phyloP scores from a whole-genome alignment of 2,797 vertebrate species.

The Labeo calbasu region DNA sequence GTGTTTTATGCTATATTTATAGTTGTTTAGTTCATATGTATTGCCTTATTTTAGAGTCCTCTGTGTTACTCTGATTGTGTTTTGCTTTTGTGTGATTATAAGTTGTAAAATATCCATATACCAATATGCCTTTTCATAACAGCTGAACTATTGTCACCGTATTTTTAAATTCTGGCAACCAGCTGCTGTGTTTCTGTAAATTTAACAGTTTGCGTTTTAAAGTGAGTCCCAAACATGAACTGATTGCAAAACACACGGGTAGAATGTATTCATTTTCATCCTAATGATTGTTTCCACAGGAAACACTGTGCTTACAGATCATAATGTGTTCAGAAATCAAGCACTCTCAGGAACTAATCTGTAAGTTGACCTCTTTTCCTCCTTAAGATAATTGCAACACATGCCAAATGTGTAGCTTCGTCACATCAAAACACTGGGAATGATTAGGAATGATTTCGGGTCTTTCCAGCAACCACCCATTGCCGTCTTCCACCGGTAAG shows the following conservation, averaged over 20 bases:
- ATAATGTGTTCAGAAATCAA: conserved; percentile 7
- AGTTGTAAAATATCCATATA: not conserved
- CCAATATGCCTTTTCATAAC: not conserved
- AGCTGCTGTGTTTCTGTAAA: not conserved
- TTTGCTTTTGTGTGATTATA: not conserved
- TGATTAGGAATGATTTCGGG: not conserved
- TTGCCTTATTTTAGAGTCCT: not conserved
- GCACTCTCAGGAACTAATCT: not conserved
- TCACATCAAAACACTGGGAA: not conserved
- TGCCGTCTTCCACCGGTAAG: conserved; percentile 15
- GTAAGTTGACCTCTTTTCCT: not conserved
- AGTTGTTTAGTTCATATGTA: not conserved
- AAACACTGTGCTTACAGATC: not conserved
- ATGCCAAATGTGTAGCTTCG: conserved; percentile 3
- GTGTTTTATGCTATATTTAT: not conserved
- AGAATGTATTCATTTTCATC: not conserved
- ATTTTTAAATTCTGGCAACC: not conserved
- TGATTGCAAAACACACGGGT: not conserved
- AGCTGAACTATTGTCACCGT: not conserved
- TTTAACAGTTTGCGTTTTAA: not conserved
- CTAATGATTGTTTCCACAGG: not conserved
- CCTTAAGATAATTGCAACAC: conserved; percentile 7
- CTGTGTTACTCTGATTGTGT: not conserved
- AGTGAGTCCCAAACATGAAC: not conserved
- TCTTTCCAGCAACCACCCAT: conserved; percentile 22